Evolutionary conservation across 2,888 invertebrate species (phyloP).

Genomic region (Nephrocerus scutellatus): DNA sequence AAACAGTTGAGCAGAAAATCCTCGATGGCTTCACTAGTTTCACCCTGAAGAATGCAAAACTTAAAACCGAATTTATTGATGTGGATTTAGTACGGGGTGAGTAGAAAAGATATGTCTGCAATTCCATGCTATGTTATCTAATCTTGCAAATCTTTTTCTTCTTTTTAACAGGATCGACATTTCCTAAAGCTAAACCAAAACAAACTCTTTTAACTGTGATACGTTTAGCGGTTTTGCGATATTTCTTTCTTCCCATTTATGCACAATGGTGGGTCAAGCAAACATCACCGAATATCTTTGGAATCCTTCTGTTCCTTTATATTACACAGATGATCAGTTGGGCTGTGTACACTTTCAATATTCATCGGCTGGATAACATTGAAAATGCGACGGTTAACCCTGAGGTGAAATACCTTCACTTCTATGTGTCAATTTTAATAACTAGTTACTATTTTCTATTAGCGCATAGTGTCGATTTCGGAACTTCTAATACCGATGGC

Average conservation of each 20-base stretch:
- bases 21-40: conserved; percentile 77
- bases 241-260: conserved; percentile 76
- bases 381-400: no score
- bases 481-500: conserved; percentile 66
- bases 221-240: conserved; percentile 71
- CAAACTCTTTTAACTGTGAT: conserved; percentile 82
- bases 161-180: conserved; percentile 72
- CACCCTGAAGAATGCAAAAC: conserved; percentile 68
- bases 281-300: conserved; percentile 70
- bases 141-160: neutral
- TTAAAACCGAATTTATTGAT: conserved; percentile 90
- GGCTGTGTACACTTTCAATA: conserved; percentile 46
- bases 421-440: neutral
- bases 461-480: conserved; percentile 55
- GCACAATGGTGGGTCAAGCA: conserved; percentile 87
- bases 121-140: no score
- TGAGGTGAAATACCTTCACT: no score
- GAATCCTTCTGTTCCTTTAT: conserved; percentile 71
- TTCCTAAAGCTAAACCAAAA: conserved; percentile 92
- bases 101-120: conserved; percentile 4
- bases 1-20: conserved; percentile 86
- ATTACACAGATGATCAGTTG: conserved; percentile 56
- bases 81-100: conserved; percentile 90
- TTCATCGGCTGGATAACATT: conserved; percentile 31
- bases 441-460: conserved; percentile 24